Evolutionary conservation across 1,140 invertebrate species (phyloP), one percentile per base, ranked within the genome.

Genomic region (Gryllus bimaculatus): DNA sequence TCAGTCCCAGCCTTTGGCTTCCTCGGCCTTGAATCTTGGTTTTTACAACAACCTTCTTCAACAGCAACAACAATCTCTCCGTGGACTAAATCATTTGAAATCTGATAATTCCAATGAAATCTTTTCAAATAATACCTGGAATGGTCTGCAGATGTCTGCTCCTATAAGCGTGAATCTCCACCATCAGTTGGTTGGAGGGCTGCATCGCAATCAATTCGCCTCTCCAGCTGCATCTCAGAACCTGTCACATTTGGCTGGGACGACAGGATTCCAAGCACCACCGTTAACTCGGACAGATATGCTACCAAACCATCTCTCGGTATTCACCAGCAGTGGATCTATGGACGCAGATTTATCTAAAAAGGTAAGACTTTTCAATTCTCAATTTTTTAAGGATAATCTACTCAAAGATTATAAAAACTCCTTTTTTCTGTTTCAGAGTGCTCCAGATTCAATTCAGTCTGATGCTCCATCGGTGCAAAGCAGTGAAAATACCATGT

Each of bases 281-380:
- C 76, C 47, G 8, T 13, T 66, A 18, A 10, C 54, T 0, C 18
- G 10, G 48, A 49, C 47, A 77, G 47, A 47, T 8, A n/a, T n/a
- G 47, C 47, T 77, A 20, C 8, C n/a, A 66, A 49, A 10, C 47
- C 76, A 77, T 8, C 48, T 77, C n/a, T 77, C 76, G 8, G 26
- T 84, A 12, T 80, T 83, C 8, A 47, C 83, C 7, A 81, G 80
- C 26, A 76, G 83, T 0, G 82, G 82, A 8, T 84, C 84, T 73
- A 83, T 83, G 81, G 85, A 85, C 76, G 82, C 83, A 21, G 79
- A 82, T 10, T 83, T 80, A 79, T 81, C 79, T 20, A 73, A 82
- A 10, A 82, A 83, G 0, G 66, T 77, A 7, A 82, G 81, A 76
- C 82, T 82, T 73, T 75, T 39, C 73, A 3, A 66, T 66, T 66